Evolutionary conservation across 2,888 invertebrate species (phyloP), one percentile per base, ranked within the genome.

Genomic region (Anoplius nigerrimus): DNA sequence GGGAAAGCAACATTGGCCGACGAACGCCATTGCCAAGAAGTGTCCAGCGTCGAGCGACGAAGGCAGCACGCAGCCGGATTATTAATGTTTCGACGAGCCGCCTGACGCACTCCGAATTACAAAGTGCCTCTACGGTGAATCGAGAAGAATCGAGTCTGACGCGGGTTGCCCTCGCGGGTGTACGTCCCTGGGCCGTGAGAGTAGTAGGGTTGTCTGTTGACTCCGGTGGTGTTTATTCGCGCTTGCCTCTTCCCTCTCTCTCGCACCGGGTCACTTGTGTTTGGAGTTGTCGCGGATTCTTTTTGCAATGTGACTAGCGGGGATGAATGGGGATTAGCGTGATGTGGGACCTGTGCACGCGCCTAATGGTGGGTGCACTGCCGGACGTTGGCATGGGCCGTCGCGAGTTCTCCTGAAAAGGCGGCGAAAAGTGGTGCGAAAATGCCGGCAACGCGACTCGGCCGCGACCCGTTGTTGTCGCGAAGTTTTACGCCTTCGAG

Each of bases 211-310:
- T 75, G 81, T 88, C 87, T 84, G 85, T 87, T 89, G 90, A 90
- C 89, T 88, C 81, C 81, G 78, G 89, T 89, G 88, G 91, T 91
- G 90, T 90, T 90, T 90, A 90, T 89, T 90, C 81, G 80, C 82
- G 82, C 82, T 83, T 77, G 79, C 76, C 76, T 73, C 67, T 67
- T 70, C 65, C 57, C 62, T 69, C 71, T 71, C 66, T 62, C 65
- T 60, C 66, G 66, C 64, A 52, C 57, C 62, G 68, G 59, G 55
- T 66, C 46, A 69, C 66, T 55, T 45, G 74, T 71, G 77, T 80
- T 80, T 78, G 78, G 75, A 72, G 72, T 64, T 71, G 70, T 78
- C 76, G 75, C 34, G 75, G 70, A 76, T 72, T 57, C 71, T 76
- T 80, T 76, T 70, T 77, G 72, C 74, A 79, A 82, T 82, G 81